phyloP scores from a whole-genome alignment of 2,888 invertebrate genomes.

The Halocaridina rubra region DNA sequence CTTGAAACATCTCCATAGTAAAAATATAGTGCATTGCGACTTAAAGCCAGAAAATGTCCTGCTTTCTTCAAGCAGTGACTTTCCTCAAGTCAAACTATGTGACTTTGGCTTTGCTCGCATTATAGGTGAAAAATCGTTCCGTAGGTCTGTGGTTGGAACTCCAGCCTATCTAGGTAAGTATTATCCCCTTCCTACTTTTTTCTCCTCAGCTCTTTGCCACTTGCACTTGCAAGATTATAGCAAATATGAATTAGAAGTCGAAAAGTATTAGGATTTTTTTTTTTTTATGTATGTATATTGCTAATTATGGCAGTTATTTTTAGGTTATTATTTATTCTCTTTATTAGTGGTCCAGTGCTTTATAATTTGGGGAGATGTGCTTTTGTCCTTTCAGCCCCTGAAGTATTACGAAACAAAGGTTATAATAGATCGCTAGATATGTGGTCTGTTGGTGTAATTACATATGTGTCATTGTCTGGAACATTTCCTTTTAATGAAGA shows the following conservation, averaged over 20 bases:
- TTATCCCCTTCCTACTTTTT: too few species aligned
- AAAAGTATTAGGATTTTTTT: too few species aligned
- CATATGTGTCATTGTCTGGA: conserved; percentile 97
- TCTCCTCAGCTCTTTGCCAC: too few species aligned
- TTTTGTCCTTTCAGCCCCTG: conserved; percentile 77
- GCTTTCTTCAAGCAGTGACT: conserved; percentile 91
- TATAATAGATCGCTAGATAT: conserved; percentile 98
- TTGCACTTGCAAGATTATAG: too few species aligned
- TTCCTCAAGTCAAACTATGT: conserved; percentile 97
- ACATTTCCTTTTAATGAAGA: conserved; percentile 99
- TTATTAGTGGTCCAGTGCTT: too few species aligned
- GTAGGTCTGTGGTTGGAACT: conserved; percentile 97
- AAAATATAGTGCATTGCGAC: conserved; percentile 98
- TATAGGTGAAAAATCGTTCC: conserved; percentile 98
- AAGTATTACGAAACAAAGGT: conserved; percentile 97
- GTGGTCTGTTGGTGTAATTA: conserved; percentile 99
- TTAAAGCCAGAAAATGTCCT: conserved; percentile 98
- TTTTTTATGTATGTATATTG: too few species aligned
- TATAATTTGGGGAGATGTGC: too few species aligned
- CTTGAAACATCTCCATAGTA: conserved; percentile 92
- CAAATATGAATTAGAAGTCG: too few species aligned
- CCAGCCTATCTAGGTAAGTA: conserved; percentile 92
- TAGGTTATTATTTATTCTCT: too few species aligned
- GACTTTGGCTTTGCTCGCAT: conserved; percentile 99
- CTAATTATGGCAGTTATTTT: too few species aligned